Percentiles rank a stretch among this genome's conserved stretches.
phyloP scores from a whole-genome alignment of 2,113 vertebrate species.

The chimpanzee (Pan troglodytes) region NHGRI_mPanTro3-v2.1_pri NC_072421.2:20633001-20633500 shows the following conservation, averaged over 20 bases:
- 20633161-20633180: slow-evolving; percentile 39
- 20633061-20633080: background rate
- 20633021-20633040: background rate
- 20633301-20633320: background rate
- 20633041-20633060: slow-evolving; percentile 6
- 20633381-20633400: background rate
- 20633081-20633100: slow-evolving; percentile 31
- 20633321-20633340: background rate
- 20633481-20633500: background rate
- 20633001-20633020: slow-evolving; percentile 9
- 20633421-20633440: background rate
- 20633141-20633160: background rate
- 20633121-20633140: background rate
- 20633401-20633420: slow-evolving; percentile 14
- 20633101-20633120: background rate
- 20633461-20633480: background rate
- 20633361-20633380: slow-evolving; percentile 20
- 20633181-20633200: background rate
- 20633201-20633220: background rate
- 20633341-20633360: background rate
- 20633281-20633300: background rate
- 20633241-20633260: background rate
- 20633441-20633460: background rate
- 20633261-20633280: background rate
- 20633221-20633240: background rate